Conservation (phyloP, 2,888 invertebrate species). For the Stomorhina lunata region DNA sequence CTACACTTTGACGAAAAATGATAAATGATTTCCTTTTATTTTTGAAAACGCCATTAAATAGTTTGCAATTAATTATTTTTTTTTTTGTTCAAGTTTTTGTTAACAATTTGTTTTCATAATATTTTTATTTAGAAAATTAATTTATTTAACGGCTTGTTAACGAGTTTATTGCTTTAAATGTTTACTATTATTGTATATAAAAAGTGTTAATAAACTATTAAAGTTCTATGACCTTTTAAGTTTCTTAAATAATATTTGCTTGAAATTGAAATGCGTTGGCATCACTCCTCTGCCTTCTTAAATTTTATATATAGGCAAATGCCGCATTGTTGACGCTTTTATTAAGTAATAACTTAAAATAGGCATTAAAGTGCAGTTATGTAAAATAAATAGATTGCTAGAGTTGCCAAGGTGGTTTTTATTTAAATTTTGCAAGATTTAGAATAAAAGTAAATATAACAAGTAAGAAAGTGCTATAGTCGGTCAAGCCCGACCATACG, state of each 20-base stretch:
- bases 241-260: neutral
- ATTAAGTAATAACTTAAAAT: neutral
- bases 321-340: slow-evolving; percentile 6
- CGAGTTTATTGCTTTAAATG: too few relatives aligned
- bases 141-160: too few relatives aligned
- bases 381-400: neutral
- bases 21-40: slow-evolving; percentile 44
- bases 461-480: too few relatives aligned
- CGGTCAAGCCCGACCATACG: too few relatives aligned
- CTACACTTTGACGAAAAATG: neutral
- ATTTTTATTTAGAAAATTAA: too few relatives aligned
- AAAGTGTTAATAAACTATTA: neutral
- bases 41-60: slow-evolving; percentile 38
- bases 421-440: too few relatives aligned
- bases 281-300: slow-evolving; percentile 13
- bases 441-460: too few relatives aligned
- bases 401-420: neutral
- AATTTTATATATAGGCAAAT: slow-evolving; percentile 16
- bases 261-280: slow-evolving; percentile 42
- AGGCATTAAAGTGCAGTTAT: neutral
- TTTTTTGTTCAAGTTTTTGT: neutral
- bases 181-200: too few relatives aligned
- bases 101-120: slow-evolving; percentile 25
- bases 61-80: slow-evolving; percentile 8
- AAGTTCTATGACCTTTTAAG: slow-evolving; percentile 31